Evolutionary conservation across 2,888 invertebrate species (phyloP).

Genomic region (Lasius platythorax): DNA sequence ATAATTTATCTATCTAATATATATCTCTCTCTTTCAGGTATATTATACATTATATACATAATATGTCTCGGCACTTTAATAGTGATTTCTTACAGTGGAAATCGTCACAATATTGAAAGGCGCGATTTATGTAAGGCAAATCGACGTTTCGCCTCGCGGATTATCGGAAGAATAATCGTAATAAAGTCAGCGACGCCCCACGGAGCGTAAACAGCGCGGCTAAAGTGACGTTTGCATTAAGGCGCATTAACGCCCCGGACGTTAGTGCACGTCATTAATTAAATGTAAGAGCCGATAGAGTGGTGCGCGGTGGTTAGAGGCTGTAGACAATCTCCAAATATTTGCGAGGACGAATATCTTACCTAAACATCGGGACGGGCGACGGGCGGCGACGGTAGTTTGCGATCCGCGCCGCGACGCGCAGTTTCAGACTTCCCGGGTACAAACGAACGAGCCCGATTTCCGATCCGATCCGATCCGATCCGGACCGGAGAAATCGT

Average conservation of each 20-base stretch:
- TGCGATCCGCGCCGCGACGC: conserved; percentile 67
- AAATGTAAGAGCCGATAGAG: conserved; percentile 83
- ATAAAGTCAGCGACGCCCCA: conserved; percentile 44
- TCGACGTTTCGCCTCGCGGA: conserved; percentile 25
- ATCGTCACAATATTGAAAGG: conserved; percentile 44
- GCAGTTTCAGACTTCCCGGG: conserved; percentile 51
- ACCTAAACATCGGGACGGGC: conserved; percentile 85
- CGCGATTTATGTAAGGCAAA: conserved; percentile 52
- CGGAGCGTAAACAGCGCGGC: conserved; percentile 36
- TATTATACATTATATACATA: neutral
- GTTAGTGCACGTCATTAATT: conserved; percentile 79
- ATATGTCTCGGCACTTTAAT: neutral
- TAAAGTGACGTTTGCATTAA: conserved; percentile 60
- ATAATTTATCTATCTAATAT: neutral
- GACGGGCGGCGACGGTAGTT: conserved; percentile 70
- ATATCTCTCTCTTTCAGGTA: neutral
- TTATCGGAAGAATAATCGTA: conserved; percentile 47
- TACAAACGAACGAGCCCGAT: conserved; percentile 49
- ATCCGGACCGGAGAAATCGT: conserved; percentile 26
- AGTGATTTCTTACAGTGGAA: neutral
- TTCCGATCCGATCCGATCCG: conserved; percentile 23
- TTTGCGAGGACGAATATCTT: conserved; percentile 86
- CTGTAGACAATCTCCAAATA: conserved; percentile 86
- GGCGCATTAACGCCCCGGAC: conserved; percentile 70
- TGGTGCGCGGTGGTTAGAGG: conserved; percentile 77